Conservation (phyloP, 2,113 vertebrate genomes). For the Lampris incognitus region DNA sequence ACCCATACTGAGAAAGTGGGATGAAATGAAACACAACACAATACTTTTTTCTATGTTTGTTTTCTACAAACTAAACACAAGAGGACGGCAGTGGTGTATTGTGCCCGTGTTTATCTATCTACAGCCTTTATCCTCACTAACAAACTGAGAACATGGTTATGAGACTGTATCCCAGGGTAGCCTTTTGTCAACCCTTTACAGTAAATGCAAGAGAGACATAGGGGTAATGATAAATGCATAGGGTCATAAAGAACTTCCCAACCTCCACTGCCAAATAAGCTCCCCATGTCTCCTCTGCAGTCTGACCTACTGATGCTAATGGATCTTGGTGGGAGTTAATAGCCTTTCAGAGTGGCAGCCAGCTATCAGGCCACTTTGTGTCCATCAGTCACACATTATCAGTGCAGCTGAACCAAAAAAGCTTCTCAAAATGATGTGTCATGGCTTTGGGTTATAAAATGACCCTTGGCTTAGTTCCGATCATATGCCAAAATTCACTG, state of each 20-base stretch:
- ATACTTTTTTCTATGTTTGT: neutral
- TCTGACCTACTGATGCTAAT: slow-evolving; percentile 76
- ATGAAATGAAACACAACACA: neutral
- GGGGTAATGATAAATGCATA: slow-evolving; percentile 69
- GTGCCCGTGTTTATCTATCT: neutral
- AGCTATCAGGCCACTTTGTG: slow-evolving; percentile 49
- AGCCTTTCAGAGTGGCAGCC: slow-evolving; percentile 59
- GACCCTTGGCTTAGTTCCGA: neutral
- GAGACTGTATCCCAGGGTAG: slow-evolving; percentile 52
- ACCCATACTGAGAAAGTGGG: neutral
- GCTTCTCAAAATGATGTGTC: slow-evolving; percentile 10
- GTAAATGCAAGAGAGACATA: slow-evolving; percentile 69
- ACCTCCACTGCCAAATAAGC: slow-evolving; percentile 69
- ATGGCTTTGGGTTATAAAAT: neutral
- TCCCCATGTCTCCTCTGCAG: slow-evolving; percentile 59
- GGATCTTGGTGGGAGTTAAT: slow-evolving; percentile 70
- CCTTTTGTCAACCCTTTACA: slow-evolving; percentile 69
- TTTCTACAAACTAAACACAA: slow-evolving; percentile 2
- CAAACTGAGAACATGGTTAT: slow-evolving; percentile 47
- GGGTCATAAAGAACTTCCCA: slow-evolving; percentile 2
- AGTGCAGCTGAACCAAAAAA: slow-evolving; percentile 34
- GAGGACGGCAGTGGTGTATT: slow-evolving; percentile 21
- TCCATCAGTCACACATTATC: slow-evolving; percentile 47
- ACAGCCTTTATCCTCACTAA: slow-evolving; percentile 30
- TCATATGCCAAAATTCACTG: neutral